Evolutionary conservation across 2,797 vertebrate species (phyloP).

Genomic region (Neosalanx taihuensis): DNA sequence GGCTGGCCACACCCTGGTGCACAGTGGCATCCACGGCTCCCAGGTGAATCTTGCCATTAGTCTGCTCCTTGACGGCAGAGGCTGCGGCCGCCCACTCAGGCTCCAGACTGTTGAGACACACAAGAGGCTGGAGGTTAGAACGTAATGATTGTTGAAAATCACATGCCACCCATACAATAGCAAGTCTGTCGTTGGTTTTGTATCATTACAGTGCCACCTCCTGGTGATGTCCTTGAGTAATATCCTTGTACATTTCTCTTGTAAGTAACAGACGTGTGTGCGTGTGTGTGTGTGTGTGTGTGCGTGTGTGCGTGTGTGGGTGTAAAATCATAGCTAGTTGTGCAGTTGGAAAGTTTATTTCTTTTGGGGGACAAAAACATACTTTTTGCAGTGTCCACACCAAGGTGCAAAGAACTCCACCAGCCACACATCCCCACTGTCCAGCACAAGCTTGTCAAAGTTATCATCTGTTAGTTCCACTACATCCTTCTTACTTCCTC

Average conservation of each 20-base stretch:
- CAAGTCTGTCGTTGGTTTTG: no score
- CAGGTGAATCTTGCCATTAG: conserved; percentile 89
- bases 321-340: background rate
- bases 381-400: conserved; percentile 99
- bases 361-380: conserved; percentile 46
- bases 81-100: conserved; percentile 96
- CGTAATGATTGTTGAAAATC: background rate
- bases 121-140: background rate
- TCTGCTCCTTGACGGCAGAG: conserved; percentile 87
- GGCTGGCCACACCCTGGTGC: conserved; percentile 80
- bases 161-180: no score
- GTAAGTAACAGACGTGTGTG: background rate
- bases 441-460: conserved; percentile 85
- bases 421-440: conserved; percentile 86
- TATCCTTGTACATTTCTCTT: background rate
- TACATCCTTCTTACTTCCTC: conserved; percentile 81
- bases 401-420: conserved; percentile 98
- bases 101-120: conserved; percentile 75
- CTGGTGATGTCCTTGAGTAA: no score
- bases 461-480: conserved; percentile 91
- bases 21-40: conserved; percentile 91
- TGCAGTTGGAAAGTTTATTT: background rate
- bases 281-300: background rate
- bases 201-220: no score
- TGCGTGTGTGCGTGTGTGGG: background rate